These are phyloP conservation scores for Acarapis woodi DNA, from an alignment of 1,140 invertebrate species.

Conservation along the genomic window DNA sequence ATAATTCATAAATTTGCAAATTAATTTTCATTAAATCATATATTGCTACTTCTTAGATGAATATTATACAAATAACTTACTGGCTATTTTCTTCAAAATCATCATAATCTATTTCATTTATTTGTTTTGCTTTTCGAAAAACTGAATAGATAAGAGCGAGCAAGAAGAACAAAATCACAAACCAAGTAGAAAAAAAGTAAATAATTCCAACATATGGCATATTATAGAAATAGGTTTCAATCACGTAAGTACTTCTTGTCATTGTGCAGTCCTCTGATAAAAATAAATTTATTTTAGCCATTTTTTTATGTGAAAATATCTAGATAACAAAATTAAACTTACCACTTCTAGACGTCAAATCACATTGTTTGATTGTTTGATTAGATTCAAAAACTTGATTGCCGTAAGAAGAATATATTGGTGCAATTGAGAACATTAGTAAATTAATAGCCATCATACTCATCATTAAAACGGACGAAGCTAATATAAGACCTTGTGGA, in stretches of 20 bases:
- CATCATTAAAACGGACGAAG: conserved; percentile 21
- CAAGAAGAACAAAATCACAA: background rate
- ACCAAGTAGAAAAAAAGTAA: conserved; percentile 20
- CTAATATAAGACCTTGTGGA: conserved; percentile 20
- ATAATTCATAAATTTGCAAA: no score
- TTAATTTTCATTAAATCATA: no score
- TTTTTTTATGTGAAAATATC: conserved; percentile 1
- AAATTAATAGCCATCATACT: conserved; percentile 20
- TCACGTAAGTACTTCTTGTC: conserved; percentile 17
- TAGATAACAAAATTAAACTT: conserved; percentile 1
- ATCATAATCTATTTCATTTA: conserved; percentile 9
- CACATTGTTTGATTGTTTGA: background rate
- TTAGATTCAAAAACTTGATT: conserved; percentile 17
- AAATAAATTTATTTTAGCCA: conserved; percentile 2
- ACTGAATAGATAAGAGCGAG: conserved; percentile 6
- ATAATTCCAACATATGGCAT: conserved; percentile 22
- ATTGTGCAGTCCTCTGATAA: conserved; percentile 17
- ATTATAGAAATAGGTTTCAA: conserved; percentile 20
- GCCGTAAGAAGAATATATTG: conserved; percentile 21
- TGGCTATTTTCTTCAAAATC: conserved; percentile 12
- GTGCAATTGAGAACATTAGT: conserved; percentile 19
- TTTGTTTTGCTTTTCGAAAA: conserved; percentile 5
- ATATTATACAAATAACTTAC: no score
- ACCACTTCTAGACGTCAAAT: background rate
- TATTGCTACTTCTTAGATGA: no score